Evolutionary conservation across 2,113 vertebrate species (phyloP), one percentile per base, ranked within the genome.

Genomic region (Macrotis lagotis): DNA sequence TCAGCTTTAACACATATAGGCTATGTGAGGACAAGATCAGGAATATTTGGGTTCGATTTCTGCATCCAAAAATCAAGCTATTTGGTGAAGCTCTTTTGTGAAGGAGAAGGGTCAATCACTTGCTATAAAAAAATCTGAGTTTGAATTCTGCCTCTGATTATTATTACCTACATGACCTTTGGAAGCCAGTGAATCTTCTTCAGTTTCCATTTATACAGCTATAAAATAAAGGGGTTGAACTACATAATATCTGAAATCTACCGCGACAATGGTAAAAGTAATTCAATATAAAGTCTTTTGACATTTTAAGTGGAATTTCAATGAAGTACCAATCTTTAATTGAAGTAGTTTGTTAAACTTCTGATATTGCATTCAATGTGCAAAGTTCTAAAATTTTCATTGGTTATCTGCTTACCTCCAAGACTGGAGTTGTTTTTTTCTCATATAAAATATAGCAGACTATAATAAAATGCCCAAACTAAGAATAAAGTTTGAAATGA

Each of bases 311-410:
- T n/a, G 22, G 37, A 26, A 31, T 28, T 89, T 48, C 25, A 8
- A 48, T 89, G 25, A 89, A 89, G 24, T 25, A 5, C 3, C 48
- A 49, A 89, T 49, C 25, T 25, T 89, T 49, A 3, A 2, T 49
- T 26, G 44, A 48, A 9, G 44, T 48, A 49, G 92, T 94, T 94
- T 92, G 22, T 47, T 55, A 53, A 83, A 95, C 26, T 31, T 48
- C 48, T 55, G 4, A 90, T 91, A 55, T 88, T 88, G 50, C 19
- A 50, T 89, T n/a, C 24, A 48, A 31, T 91, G 90, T 49, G 28
- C 66, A 91, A 49, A 91, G 66, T 55, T 91, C 93, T 96, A 93
- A 96, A 95, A 53, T 8, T 25, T 94, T 91, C 93, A 96, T 53
- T 92, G 37, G n/a, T 90, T 95, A 4, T 83, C 88, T 48, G 37